Evolutionary conservation across 2,888 invertebrate genomes (phyloP), one percentile per base, ranked within the genome.

Genomic region (Chamaedrilus cognettii): DNA sequence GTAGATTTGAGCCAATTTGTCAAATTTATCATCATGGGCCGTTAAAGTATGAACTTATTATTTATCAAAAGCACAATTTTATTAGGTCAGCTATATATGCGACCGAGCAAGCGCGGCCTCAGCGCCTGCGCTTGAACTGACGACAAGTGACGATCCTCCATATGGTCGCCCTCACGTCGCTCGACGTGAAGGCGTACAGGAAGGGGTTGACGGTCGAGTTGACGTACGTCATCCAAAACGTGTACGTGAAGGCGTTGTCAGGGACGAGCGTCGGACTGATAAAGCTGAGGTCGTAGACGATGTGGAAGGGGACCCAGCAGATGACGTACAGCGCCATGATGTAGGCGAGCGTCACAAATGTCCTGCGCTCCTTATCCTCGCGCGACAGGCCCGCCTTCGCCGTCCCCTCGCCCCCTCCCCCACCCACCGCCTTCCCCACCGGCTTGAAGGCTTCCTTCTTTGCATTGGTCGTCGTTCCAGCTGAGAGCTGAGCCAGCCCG

Each of bases 121-220:
- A n/a, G n/a, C n/a, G n/a, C n/a, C n/a, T n/a, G n/a, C n/a, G n/a
- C n/a, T n/a, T n/a, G n/a, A n/a, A n/a, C n/a, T n/a, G n/a, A n/a
- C n/a, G n/a, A n/a, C n/a, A n/a, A n/a, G n/a, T n/a, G n/a, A n/a
- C n/a, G n/a, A n/a, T n/a, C n/a, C n/a, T n/a, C n/a, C n/a, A n/a
- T n/a, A n/a, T n/a, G n/a, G 73, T 73, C 19, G 68, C 66, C 65
- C 73, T 74, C 61, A 73, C 66, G 34, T 74, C 73, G 15, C 72
- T 73, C 57, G 73, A 31, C 74, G 72, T 73, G 62, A 74, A 74
- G 31, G n/a, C n/a, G n/a, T n/a, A n/a, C n/a, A n/a, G n/a, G n/a
- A n/a, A n/a, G n/a, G n/a, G n/a, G n/a, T n/a, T n/a, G n/a, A n/a
- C n/a, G n/a, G n/a, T n/a, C n/a, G n/a, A n/a, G n/a, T n/a, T n/a